phyloP scores from a whole-genome alignment of 2,888 invertebrate genomes.

The Mamestra brassicae region DNA sequence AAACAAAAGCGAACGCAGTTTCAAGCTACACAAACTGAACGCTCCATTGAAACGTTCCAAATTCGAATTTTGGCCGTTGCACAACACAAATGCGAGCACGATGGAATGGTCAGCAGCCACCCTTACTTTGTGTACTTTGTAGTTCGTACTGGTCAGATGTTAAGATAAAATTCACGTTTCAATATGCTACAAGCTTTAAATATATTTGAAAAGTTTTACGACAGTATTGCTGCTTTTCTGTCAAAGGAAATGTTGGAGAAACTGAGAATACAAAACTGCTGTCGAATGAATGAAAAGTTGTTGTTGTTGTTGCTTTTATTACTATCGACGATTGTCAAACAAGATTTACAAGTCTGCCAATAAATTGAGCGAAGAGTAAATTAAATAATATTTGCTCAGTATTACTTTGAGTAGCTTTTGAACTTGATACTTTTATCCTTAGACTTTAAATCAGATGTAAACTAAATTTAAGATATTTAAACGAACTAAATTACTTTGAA shows the following conservation, averaged over 20 bases:
- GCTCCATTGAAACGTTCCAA: slow-evolving; percentile 5
- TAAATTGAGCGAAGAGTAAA: slow-evolving; percentile 30
- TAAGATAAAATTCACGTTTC: slow-evolving; percentile 50
- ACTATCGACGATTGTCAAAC: slow-evolving; percentile 26
- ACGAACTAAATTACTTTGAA: slow-evolving; percentile 22
- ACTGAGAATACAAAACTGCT: slow-evolving; percentile 43
- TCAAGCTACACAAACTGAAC: neutral
- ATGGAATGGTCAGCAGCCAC: slow-evolving; percentile 8
- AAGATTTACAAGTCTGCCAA: slow-evolving; percentile 29
- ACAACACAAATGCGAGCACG: slow-evolving; percentile 5
- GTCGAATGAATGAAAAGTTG: slow-evolving; percentile 50
- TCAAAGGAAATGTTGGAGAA: slow-evolving; percentile 46
- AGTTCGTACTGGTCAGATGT: slow-evolving; percentile 47
- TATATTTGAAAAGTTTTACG: slow-evolving; percentile 57
- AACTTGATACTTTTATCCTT: slow-evolving; percentile 12
- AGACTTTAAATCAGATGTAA: slow-evolving; percentile 21
- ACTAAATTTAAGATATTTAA: neutral
- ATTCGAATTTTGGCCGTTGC: slow-evolving; percentile 12
- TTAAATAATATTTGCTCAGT: slow-evolving; percentile 27
- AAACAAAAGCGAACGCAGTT: slow-evolving; percentile 30
- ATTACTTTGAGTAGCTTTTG: slow-evolving; percentile 22
- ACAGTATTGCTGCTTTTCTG: slow-evolving; percentile 46
- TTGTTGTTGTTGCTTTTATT: slow-evolving; percentile 43
- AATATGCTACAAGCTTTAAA: slow-evolving; percentile 55
- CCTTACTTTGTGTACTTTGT: slow-evolving; percentile 26